Evolutionary conservation across 2,888 invertebrate species (phyloP).

Genomic region (Archips crataeganus): DNA sequence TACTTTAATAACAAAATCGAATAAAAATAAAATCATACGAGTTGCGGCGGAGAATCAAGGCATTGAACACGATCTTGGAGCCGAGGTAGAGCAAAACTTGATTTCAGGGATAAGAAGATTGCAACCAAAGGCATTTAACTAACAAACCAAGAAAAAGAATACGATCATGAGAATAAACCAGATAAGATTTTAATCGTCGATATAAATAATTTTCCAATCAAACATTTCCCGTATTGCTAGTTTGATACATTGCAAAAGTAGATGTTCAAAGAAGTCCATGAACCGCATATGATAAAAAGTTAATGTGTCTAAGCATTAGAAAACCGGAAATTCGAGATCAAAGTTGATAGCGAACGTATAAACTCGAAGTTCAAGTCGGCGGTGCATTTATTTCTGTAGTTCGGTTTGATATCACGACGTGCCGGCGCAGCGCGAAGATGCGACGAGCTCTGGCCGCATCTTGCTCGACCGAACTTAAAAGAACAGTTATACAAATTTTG

Average conservation of each 20-base stretch:
- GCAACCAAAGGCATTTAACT: not conserved
- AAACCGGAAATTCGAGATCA: constrained; percentile 55
- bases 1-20: constrained; percentile 29
- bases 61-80: constrained; percentile 14
- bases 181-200: not conserved
- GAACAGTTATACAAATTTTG: constrained; percentile 75
- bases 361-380: constrained; percentile 45
- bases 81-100: not conserved
- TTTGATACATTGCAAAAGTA: constrained; percentile 13
- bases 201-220: constrained; percentile 22
- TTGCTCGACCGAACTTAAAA: constrained; percentile 49
- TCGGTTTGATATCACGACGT: constrained; percentile 49
- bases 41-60: constrained; percentile 12
- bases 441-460: constrained; percentile 57
- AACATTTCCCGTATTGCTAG: constrained; percentile 35
- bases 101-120: not conserved
- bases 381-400: constrained; percentile 49
- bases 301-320: constrained; percentile 44
- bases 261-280: constrained; percentile 21
- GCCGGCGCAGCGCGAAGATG: constrained; percentile 47
- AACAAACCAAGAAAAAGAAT: not conserved
- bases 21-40: constrained; percentile 33
- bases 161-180: not conserved
- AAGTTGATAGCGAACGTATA: constrained; percentile 44
- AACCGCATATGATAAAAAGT: constrained; percentile 22